Evolutionary conservation across 2,888 invertebrate species (phyloP).

Genomic region (Tuta absoluta): DNA sequence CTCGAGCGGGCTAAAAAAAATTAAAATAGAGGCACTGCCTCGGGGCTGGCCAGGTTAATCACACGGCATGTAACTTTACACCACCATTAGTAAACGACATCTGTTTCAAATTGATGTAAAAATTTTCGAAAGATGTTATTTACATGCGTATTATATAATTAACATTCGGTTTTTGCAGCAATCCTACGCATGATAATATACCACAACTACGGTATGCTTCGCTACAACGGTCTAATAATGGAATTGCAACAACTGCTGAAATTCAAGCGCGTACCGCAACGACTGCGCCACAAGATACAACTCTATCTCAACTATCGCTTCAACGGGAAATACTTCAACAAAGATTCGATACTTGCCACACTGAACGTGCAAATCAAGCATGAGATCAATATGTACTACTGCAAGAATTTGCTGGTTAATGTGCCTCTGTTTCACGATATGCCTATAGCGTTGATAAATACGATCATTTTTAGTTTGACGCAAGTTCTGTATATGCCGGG

Average conservation of each 20-base stretch:
- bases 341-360: conserved; percentile 52
- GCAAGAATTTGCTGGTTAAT: conserved; percentile 76
- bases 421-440: conserved; percentile 79
- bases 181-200: conserved; percentile 53
- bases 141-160: too few species aligned
- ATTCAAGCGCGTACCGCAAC: conserved; percentile 48
- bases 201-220: conserved; percentile 45
- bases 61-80: too few species aligned
- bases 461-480: conserved; percentile 75
- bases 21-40: too few species aligned
- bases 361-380: conserved; percentile 70
- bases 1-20: too few species aligned
- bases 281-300: conserved; percentile 52
- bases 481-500: conserved; percentile 81
- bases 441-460: conserved; percentile 69
- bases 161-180: too few species aligned
- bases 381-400: conserved; percentile 80
- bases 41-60: too few species aligned
- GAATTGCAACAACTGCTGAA: conserved; percentile 56
- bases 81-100: too few species aligned
- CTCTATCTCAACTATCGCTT: conserved; percentile 60
- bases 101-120: too few species aligned
- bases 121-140: too few species aligned
- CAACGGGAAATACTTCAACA: conserved; percentile 57
- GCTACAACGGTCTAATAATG: conserved; percentile 50